These are phyloP conservation scores for Pyrrhopygopsis socrates DNA, from an alignment of 2,888 invertebrate species.

Conservation along the genomic window DNA sequence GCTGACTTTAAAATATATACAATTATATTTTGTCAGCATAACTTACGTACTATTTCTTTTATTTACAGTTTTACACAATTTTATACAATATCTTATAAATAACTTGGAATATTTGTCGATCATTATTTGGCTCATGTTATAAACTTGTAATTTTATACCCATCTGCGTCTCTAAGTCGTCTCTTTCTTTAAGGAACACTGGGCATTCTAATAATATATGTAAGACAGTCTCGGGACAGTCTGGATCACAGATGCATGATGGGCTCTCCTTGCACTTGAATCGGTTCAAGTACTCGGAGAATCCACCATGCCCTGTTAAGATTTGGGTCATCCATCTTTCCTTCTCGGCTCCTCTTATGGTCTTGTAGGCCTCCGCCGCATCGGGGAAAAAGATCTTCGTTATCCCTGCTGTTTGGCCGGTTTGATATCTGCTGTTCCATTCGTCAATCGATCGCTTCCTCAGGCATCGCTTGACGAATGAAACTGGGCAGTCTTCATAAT, in stretches of 20 bases:
- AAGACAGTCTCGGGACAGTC: background rate
- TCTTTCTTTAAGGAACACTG: no score
- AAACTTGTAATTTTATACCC: no score
- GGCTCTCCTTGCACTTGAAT: constrained; percentile 3
- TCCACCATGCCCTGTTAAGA: background rate
- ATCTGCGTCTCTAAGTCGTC: background rate
- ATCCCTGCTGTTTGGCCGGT: background rate
- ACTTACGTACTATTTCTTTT: no score
- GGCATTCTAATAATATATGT: background rate
- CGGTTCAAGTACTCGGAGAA: background rate
- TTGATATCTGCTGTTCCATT: constrained; percentile 1
- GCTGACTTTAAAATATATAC: no score
- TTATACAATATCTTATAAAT: no score
- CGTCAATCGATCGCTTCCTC: background rate
- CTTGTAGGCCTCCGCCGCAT: background rate
- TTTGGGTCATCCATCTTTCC: background rate
- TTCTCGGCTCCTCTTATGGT: background rate
- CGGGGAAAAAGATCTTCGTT: background rate
- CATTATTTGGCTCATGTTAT: no score
- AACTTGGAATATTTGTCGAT: no score
- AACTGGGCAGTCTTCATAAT: constrained; percentile 36
- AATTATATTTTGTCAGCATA: no score
- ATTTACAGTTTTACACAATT: no score
- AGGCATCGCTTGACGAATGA: constrained; percentile 27
- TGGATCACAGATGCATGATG: background rate